phyloP scores from a whole-genome alignment of 2,888 invertebrate genomes.

The Acanthococcus lagerstroemiae region DNA sequence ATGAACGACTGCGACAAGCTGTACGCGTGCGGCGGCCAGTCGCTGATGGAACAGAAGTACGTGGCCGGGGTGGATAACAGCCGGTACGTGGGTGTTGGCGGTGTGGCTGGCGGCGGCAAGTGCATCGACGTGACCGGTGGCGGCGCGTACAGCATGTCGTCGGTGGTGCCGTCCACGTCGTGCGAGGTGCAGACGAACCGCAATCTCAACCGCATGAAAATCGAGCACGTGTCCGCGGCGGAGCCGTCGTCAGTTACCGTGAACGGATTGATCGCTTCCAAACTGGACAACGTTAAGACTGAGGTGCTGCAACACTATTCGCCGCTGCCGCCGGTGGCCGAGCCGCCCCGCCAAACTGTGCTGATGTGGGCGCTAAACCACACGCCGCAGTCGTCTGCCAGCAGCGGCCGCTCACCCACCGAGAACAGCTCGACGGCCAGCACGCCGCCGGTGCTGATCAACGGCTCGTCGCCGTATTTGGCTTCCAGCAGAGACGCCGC shows the following conservation, averaged over 20 bases:
- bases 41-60: neutral
- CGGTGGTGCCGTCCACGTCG: slow-evolving; percentile 30
- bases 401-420: slow-evolving; percentile 49
- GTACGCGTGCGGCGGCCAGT: slow-evolving; percentile 47
- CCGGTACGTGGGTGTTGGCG: slow-evolving; percentile 39
- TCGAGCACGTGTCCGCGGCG: slow-evolving; percentile 1
- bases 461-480: slow-evolving; percentile 33
- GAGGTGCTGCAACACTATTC: slow-evolving; percentile 41
- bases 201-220: slow-evolving; percentile 4
- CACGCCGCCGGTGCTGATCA: slow-evolving; percentile 35
- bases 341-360: slow-evolving; percentile 73
- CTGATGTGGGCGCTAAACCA: slow-evolving; percentile 67
- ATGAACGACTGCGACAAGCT: slow-evolving; percentile 45
- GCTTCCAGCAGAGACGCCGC: neutral
- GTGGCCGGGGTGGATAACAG: neutral
- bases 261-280: slow-evolving; percentile 40
- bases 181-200: slow-evolving; percentile 13
- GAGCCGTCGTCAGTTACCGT: slow-evolving; percentile 16
- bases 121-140: slow-evolving; percentile 44
- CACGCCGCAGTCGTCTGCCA: slow-evolving; percentile 39
- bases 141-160: slow-evolving; percentile 41
- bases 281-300: slow-evolving; percentile 51
- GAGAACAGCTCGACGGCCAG: slow-evolving; percentile 41
- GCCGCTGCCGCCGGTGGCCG: slow-evolving; percentile 38
- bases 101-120: slow-evolving; percentile 40